Evolutionary conservation across 2,888 invertebrate species (phyloP), one percentile per base, ranked within the genome.

Genomic region (Rhagophthalmus giganteus): DNA sequence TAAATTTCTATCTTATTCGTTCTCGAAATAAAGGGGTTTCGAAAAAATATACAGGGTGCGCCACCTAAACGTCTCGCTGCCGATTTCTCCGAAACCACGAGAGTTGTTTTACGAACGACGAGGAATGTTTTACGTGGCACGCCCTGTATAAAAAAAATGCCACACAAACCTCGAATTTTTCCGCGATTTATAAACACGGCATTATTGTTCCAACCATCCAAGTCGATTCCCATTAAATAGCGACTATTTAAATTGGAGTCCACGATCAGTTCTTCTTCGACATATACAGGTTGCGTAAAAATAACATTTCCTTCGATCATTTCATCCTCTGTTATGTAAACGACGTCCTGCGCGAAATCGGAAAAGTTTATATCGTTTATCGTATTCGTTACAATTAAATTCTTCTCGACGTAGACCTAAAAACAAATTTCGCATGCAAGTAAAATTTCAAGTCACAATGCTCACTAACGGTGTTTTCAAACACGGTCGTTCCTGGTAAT

Each of bases 101-200:
- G n/a, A n/a, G n/a, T n/a, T n/a, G n/a, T n/a, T n/a, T n/a, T n/a
- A n/a, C n/a, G n/a, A n/a, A n/a, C n/a, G n/a, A n/a, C n/a, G n/a
- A n/a, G n/a, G n/a, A n/a, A n/a, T n/a, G n/a, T n/a, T n/a, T n/a
- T n/a, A n/a, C n/a, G n/a, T n/a, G n/a, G n/a, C n/a, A n/a, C n/a
- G n/a, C n/a, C n/a, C n/a, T n/a, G n/a, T n/a, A 15, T n/a, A 20
- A 13, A 38, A 9, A 24, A 9, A n/a, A n/a, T n/a, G n/a, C n/a
- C n/a, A n/a, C n/a, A n/a, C n/a, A 15, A 31, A 70, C 74, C 73
- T 60, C 55, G 31, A 31, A 74, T 57, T 13, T 61, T 49, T 24
- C 72, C 64, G 57, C 61, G 64, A 64, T 80, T 72, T n/a, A 78
- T 65, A 51, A 75, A 75, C 8, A 80, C 55, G 0, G 76, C 70